phyloP scores from a whole-genome alignment of 2,113 vertebrate genomes.

The Arvicanthis niloticus region DNA sequence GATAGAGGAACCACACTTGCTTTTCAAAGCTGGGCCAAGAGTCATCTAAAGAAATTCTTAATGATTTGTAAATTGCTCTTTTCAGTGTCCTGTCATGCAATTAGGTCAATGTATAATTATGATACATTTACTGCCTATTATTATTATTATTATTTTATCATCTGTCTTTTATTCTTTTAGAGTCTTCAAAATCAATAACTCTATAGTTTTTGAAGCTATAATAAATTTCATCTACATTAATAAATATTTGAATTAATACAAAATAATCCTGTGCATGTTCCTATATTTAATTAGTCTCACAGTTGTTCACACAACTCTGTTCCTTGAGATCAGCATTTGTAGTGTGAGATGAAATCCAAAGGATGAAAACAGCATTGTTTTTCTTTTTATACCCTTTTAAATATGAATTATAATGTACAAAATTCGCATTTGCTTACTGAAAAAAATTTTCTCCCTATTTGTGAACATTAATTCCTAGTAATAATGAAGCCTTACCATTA shows the following conservation, averaged over 20 bases:
- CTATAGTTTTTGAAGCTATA: constrained; percentile 77
- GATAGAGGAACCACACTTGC: constrained; percentile 70
- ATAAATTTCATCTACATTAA: constrained; percentile 86
- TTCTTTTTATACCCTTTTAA: background rate
- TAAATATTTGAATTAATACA: constrained; percentile 81
- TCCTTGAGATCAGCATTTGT: constrained; percentile 12
- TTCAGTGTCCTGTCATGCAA: constrained; percentile 56
- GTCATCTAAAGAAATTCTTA: constrained; percentile 73
- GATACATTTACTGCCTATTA: constrained; percentile 81
- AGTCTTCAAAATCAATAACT: constrained; percentile 77
- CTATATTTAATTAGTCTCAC: constrained; percentile 74
- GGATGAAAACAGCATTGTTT: background rate
- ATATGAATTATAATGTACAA: background rate
- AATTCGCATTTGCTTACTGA: constrained; percentile 31
- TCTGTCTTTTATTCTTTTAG: constrained; percentile 74
- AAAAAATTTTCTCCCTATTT: background rate
- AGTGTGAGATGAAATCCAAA: background rate
- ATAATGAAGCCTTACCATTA: constrained; percentile 23
- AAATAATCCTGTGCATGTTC: constrained; percentile 79
- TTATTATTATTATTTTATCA: constrained; percentile 77
- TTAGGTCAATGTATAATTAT: constrained; percentile 82
- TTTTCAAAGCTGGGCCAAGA: constrained; percentile 69
- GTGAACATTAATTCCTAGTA: constrained; percentile 11
- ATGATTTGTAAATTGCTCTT: constrained; percentile 78
- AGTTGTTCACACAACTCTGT: constrained; percentile 71